These are phyloP conservation scores for Scolopax bukidnonensis DNA, from an alignment of 2,797 vertebrate species.

Conservation along the genomic window DNA sequence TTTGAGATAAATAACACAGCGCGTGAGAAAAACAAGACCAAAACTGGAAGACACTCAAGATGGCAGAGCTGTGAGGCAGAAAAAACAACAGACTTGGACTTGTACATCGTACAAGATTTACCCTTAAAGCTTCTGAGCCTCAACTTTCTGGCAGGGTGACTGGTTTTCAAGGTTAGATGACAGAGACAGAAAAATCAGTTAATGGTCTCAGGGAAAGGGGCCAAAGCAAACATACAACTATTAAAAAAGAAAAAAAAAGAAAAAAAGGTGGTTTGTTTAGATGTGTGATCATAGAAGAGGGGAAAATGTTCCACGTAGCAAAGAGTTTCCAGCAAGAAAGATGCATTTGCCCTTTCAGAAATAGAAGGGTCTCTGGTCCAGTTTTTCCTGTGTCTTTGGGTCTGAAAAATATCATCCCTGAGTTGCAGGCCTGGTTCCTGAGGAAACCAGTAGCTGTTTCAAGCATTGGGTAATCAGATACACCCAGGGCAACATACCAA, in stretches of 20 bases:
- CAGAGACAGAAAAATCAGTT: slow-evolving; percentile 10
- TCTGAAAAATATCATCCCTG: neutral
- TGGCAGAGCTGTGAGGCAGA: neutral
- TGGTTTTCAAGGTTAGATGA: slow-evolving; percentile 1
- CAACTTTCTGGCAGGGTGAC: neutral
- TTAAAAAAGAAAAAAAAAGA: neutral
- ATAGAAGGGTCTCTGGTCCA: neutral
- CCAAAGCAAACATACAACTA: neutral
- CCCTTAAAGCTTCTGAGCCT: neutral
- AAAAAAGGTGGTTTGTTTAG: neutral
- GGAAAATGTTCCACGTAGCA: neutral
- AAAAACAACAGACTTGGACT: neutral
- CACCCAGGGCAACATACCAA: slow-evolving; percentile 16
- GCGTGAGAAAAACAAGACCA: neutral
- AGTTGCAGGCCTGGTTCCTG: neutral
- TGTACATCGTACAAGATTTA: neutral
- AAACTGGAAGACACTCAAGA: slow-evolving; percentile 14
- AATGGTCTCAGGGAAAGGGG: neutral
- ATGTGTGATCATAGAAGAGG: neutral
- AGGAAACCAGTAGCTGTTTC: slow-evolving; percentile 19
- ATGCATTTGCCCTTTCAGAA: neutral
- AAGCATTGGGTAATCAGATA: slow-evolving; percentile 27
- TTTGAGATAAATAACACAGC: neutral
- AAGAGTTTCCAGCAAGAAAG: neutral
- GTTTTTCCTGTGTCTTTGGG: slow-evolving; percentile 26